phyloP scores from a whole-genome alignment of 2,888 invertebrate species.

The Ferdinandea cuprea region DNA sequence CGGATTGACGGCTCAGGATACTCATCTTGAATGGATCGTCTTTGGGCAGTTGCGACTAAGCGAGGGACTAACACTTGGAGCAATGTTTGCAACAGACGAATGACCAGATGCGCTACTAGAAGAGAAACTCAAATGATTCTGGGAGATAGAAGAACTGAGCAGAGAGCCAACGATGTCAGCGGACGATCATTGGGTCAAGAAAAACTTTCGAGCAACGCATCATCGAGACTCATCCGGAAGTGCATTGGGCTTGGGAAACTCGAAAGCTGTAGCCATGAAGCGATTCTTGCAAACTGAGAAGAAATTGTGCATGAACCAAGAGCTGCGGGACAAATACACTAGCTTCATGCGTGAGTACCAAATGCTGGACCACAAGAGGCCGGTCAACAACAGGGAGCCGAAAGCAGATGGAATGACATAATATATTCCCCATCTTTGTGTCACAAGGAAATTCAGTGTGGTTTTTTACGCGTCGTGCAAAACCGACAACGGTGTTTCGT shows the following conservation, averaged over 20 bases:
- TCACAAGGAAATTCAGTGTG: conserved; percentile 20
- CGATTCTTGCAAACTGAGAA: conserved; percentile 24
- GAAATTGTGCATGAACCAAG: background rate
- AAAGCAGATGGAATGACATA: background rate
- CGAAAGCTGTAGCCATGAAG: conserved; percentile 7
- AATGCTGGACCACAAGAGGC: conserved; percentile 17
- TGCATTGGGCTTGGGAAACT: conserved; percentile 24
- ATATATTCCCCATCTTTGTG: conserved; percentile 19
- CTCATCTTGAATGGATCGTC: conserved; percentile 26
- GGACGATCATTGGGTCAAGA: conserved; percentile 33
- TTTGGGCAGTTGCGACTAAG: no score
- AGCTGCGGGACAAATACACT: conserved; percentile 1
- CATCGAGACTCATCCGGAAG: conserved; percentile 12
- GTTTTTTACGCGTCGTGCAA: no score
- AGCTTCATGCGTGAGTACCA: conserved; percentile 34
- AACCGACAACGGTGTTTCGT: background rate
- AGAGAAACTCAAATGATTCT: conserved; percentile 1
- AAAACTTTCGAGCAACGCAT: conserved; percentile 15
- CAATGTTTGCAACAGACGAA: background rate
- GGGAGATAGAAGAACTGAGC: conserved; percentile 19
- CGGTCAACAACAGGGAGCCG: background rate
- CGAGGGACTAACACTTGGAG: no score
- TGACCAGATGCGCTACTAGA: background rate
- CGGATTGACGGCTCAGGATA: conserved; percentile 23
- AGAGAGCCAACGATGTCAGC: background rate